These are phyloP conservation scores for Cyprinodon brontotheroides DNA, from an alignment of 2,113 vertebrate species.

Conservation along the genomic window DNA sequence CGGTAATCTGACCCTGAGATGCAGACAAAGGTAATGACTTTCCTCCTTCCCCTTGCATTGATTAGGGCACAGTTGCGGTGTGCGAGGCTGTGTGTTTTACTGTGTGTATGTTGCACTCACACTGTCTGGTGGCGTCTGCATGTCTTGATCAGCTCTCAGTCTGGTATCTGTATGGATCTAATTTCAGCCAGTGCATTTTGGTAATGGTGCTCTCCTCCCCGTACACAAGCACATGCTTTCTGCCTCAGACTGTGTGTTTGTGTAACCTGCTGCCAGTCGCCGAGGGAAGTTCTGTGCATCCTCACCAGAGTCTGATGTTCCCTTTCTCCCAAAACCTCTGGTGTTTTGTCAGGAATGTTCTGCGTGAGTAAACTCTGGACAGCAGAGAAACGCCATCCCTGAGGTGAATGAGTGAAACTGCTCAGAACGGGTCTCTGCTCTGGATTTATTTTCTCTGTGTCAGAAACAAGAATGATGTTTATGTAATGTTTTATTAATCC, in stretches of 20 bases:
- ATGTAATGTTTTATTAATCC: slow-evolving; percentile 70
- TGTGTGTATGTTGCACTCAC: slow-evolving; percentile 47
- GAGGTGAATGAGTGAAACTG: slow-evolving; percentile 25
- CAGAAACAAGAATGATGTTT: slow-evolving; percentile 60
- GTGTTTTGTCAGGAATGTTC: slow-evolving; percentile 38
- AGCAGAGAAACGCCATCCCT: neutral
- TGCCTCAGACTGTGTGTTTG: slow-evolving; percentile 40
- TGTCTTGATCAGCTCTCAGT: slow-evolving; percentile 83
- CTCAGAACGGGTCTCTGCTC: slow-evolving; percentile 42
- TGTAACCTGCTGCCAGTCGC: slow-evolving; percentile 14
- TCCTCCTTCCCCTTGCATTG: slow-evolving; percentile 78
- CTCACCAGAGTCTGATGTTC: slow-evolving; percentile 33
- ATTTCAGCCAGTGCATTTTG: slow-evolving; percentile 81
- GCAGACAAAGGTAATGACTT: slow-evolving; percentile 80
- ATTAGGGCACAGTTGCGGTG: slow-evolving; percentile 71
- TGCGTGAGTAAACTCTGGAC: slow-evolving; percentile 23
- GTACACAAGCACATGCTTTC: slow-evolving; percentile 5
- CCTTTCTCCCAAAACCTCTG: slow-evolving; percentile 1
- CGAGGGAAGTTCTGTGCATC: slow-evolving; percentile 22
- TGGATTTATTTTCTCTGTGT: slow-evolving; percentile 20
- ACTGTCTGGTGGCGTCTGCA: slow-evolving; percentile 81
- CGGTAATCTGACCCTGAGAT: slow-evolving; percentile 81
- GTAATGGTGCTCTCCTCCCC: slow-evolving; percentile 70
- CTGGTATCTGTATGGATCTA: slow-evolving; percentile 80
- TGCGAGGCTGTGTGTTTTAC: slow-evolving; percentile 12